phyloP scores from a whole-genome alignment of 2,888 invertebrate genomes.

The Entomobrya proxima region DNA sequence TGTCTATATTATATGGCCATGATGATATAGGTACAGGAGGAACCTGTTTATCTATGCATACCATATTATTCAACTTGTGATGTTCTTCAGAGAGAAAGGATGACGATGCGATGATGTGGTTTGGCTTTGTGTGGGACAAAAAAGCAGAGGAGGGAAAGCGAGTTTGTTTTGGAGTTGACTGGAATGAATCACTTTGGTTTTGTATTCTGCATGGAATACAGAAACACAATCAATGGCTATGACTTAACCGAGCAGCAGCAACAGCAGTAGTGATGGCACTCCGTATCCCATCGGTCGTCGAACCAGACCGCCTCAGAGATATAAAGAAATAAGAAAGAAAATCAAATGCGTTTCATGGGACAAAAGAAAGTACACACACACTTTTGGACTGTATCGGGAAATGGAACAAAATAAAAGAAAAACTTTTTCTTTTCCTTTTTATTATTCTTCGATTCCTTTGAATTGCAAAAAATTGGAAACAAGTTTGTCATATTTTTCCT shows the following conservation, averaged over 20 bases:
- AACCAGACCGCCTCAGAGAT: background rate
- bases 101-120: background rate
- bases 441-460: conserved; percentile 18
- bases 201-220: conserved; percentile 46
- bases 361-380: conserved; percentile 9
- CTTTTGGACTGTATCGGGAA: background rate
- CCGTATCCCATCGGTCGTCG: background rate
- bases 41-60: conserved; percentile 53
- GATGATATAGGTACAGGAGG: conserved; percentile 6
- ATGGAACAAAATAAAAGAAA: background rate
- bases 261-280: background rate
- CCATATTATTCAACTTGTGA: background rate
- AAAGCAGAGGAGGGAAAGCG: background rate
- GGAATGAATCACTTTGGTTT: conserved; percentile 45
- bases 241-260: conserved; percentile 23
- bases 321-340: background rate
- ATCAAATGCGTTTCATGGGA: conserved; percentile 32
- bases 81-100: background rate
- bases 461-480: conserved; percentile 59
- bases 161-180: conserved; percentile 1
- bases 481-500: conserved; percentile 44
- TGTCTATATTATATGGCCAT: too few relatives aligned
- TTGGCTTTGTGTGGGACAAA: background rate
- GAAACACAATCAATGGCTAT: too few relatives aligned
- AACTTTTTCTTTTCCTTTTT: background rate